These are phyloP conservation scores for Omphaloscelis lunosa DNA, from an alignment of 2,888 invertebrate genomes.

Conservation along the genomic window DNA sequence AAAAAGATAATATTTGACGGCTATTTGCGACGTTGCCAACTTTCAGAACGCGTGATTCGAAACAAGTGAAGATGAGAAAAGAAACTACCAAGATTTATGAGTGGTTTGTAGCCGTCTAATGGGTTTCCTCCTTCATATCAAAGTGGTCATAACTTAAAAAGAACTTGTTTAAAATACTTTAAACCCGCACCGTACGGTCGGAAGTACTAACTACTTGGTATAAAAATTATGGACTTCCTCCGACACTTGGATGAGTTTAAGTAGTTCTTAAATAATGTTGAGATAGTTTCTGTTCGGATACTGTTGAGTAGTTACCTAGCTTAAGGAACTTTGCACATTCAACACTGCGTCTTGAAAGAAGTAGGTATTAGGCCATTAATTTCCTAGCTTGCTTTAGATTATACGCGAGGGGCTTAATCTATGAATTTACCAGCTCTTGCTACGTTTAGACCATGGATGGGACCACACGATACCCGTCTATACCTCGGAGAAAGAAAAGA, in stretches of 20 bases:
- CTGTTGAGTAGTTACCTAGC: constrained; percentile 16
- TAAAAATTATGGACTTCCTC: constrained; percentile 50
- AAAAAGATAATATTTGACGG: too few species aligned
- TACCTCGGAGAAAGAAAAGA: not conserved
- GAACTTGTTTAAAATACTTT: constrained; percentile 51
- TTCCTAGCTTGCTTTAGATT: too few species aligned
- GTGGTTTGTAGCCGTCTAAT: constrained; percentile 12
- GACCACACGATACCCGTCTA: not conserved
- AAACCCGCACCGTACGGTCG: constrained; percentile 17
- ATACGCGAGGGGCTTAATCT: not conserved
- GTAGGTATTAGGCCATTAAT: too few species aligned
- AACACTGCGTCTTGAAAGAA: not conserved
- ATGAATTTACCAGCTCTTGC: not conserved
- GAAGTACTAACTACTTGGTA: constrained; percentile 47
- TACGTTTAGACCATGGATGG: not conserved
- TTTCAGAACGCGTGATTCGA: too few species aligned
- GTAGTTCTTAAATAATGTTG: constrained; percentile 50
- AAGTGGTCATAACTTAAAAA: constrained; percentile 51
- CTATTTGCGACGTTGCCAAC: too few species aligned
- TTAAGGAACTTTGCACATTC: constrained; percentile 21
- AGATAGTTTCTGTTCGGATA: constrained; percentile 31
- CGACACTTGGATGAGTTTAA: constrained; percentile 47
- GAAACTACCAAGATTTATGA: constrained; percentile 4
- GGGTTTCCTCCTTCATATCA: constrained; percentile 34
- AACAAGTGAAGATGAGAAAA: not conserved